Percentiles rank a stretch among this genome's conserved stretches.
Evolutionary conservation across 1,140 invertebrate species (phyloP).

Genomic region (Drosophila sucinea): DNA sequence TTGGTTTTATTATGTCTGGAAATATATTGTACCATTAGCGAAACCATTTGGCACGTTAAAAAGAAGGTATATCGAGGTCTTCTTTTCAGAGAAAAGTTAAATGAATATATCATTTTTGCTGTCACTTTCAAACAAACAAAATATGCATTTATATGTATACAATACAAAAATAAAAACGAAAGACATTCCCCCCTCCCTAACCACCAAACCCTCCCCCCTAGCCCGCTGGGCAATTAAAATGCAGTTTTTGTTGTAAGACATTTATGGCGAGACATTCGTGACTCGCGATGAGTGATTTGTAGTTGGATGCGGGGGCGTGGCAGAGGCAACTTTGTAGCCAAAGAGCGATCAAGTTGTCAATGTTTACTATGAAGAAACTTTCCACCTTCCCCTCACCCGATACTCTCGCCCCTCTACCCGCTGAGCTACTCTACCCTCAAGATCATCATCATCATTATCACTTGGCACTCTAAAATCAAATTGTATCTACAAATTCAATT

Average conservation of each 20-base stretch:
- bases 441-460: not conserved
- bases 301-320: constrained; percentile 51
- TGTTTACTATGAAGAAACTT: constrained; percentile 12
- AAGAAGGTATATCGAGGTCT: not conserved
- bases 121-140: constrained; percentile 47
- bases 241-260: constrained; percentile 73
- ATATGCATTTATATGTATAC: not conserved
- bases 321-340: constrained; percentile 45
- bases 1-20: too few species aligned
- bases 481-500: constrained; percentile 70
- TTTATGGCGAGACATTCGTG: constrained; percentile 58
- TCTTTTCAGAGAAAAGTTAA: not conserved
- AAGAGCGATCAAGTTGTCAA: constrained; percentile 61
- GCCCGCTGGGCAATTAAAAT: constrained; percentile 72
- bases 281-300: constrained; percentile 72
- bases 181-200: not conserved
- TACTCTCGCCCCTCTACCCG: not conserved
- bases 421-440: not conserved
- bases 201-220: constrained; percentile 13
- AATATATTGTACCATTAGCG: too few species aligned
- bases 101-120: constrained; percentile 35
- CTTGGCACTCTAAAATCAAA: constrained; percentile 51
- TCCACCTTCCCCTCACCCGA: not conserved
- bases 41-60: too few species aligned
- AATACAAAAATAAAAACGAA: not conserved